Conservation (phyloP, 2,797 vertebrate species). For the Gallinago nigripennis region DNA sequence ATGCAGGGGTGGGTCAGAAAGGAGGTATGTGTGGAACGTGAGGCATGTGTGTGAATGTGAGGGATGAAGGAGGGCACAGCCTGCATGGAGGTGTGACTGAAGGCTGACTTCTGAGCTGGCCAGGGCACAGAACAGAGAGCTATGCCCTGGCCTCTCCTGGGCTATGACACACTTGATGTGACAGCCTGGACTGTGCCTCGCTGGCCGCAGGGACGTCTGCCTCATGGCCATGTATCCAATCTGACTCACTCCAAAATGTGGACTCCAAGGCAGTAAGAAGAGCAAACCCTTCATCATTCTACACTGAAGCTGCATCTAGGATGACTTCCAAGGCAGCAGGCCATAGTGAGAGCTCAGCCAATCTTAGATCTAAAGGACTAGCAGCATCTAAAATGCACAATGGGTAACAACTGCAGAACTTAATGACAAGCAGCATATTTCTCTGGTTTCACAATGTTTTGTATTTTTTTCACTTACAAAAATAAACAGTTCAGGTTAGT, state of each 20-base stretch:
- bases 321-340: neutral
- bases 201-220: neutral
- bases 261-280: neutral
- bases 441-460: neutral
- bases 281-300: neutral
- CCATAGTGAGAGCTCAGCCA: neutral
- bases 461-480: neutral
- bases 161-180: neutral
- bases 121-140: neutral
- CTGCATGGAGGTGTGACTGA: neutral
- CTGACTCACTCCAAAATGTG: rapidly evolving
- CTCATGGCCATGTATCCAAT: rapidly evolving
- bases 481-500: neutral
- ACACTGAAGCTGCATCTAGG: neutral
- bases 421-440: neutral
- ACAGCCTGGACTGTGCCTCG: neutral
- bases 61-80: neutral
- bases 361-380: neutral
- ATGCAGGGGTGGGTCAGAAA: neutral
- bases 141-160: neutral
- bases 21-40: neutral
- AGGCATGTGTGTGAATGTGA: too few species aligned
- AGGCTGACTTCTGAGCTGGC: neutral
- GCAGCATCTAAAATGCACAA: neutral
- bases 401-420: neutral